These are phyloP conservation scores for Resseliella maxima DNA, from an alignment of 2,888 invertebrate genomes.

Conservation along the genomic window DNA sequence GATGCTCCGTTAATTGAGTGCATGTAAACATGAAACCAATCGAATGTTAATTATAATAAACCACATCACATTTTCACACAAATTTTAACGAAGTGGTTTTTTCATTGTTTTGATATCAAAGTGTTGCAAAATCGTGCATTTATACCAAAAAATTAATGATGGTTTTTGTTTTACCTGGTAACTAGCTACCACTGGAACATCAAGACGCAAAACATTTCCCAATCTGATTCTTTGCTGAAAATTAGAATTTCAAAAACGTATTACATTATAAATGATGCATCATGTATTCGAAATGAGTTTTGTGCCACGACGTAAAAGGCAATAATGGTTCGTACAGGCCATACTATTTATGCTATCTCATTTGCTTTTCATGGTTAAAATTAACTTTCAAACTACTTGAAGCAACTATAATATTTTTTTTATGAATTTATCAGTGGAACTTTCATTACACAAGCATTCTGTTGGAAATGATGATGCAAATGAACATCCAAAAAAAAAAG, in stretches of 20 bases:
- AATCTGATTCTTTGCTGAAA: background rate
- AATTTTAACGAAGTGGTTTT: constrained; percentile 24
- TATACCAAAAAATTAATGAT: background rate
- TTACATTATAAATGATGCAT: constrained; percentile 7
- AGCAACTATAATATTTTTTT: constrained; percentile 11
- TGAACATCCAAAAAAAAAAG: background rate
- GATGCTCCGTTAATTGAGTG: background rate
- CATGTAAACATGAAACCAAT: background rate
- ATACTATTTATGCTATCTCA: background rate
- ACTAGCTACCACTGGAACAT: background rate
- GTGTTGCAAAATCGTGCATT: background rate
- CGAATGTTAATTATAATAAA: background rate
- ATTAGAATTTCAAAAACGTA: constrained; percentile 16
- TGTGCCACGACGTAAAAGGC: background rate
- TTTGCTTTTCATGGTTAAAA: background rate
- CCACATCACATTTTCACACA: background rate
- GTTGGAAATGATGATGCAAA: background rate
- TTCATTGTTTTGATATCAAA: background rate
- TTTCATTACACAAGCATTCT: background rate
- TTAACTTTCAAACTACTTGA: background rate
- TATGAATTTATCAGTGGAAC: background rate
- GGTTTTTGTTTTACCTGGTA: background rate
- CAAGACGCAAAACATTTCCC: background rate
- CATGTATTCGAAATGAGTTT: constrained; percentile 20
- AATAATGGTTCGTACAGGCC: background rate